Base-by-base conservation (phyloP, 2,888 invertebrate species). In the Formica aserva region DNA sequence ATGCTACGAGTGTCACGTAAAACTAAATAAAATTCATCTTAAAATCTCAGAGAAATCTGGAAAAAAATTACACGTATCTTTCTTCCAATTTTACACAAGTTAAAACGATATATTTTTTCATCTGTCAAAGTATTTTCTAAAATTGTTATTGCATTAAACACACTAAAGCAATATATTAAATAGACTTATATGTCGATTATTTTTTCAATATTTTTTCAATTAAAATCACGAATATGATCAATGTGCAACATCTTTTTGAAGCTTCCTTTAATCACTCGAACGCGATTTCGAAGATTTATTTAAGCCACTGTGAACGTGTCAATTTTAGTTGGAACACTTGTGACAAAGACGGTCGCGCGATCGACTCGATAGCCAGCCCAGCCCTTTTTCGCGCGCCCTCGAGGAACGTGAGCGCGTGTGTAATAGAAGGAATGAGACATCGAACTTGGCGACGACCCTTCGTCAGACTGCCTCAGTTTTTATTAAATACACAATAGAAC, bases 401-500 rank as follows among this genome's bases (percentile, higher is more conserved):
- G 26, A 71, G 29, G 11, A 67, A n/a, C 29, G 35, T 52, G 62
- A 63, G 18, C 32, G 52, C 66, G 66, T 48, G 62, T 67, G 60
- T 22, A 55, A 29, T 32, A 60, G 13, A 5, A 4, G 11, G 32
- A 18, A 35, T 26, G 38, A 48, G 15, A 52, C 52, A 38, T 66
- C 26, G 66, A 22, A 65, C 32, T 5, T 15, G 22, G 15, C 48
- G 35, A 9, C 18, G 22, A 26, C 1, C 38, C 22, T 48, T 48
- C 22, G 26, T 35, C 15, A 18, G 26, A 65, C 22, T 26, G 13
- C 1, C 8, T 6, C 1, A n/a, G 11, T 4, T n/a, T 22, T 66
- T 11, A 45, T 66, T 35, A 38, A 32, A 63, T 22, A 45, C 18
- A 71, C 57, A 72, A 69, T 26, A 55, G 60, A 78, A 92, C 94